These are phyloP conservation scores for Schizotus pectinicornis DNA, from an alignment of 2,888 invertebrate species.

Conservation along the genomic window DNA sequence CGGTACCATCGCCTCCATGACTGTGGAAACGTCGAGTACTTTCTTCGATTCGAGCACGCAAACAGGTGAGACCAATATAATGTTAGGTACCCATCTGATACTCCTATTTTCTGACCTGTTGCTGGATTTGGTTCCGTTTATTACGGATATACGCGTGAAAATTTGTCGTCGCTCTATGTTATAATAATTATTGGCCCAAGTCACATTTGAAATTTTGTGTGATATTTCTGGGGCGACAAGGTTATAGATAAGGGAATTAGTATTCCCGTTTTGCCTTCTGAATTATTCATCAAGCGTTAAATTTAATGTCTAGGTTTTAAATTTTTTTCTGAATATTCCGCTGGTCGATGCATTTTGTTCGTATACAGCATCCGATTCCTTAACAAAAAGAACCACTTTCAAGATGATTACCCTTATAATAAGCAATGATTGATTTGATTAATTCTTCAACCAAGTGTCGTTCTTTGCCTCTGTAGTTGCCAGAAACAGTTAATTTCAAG, in stretches of 20 bases:
- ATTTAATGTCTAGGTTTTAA: constrained; percentile 1
- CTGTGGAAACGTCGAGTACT: constrained; percentile 89
- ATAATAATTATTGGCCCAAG: not conserved
- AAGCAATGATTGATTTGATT: not conserved
- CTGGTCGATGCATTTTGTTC: constrained; percentile 1
- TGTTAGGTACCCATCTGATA: constrained; percentile 8
- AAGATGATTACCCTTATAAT: not conserved
- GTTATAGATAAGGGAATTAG: constrained; percentile 8
- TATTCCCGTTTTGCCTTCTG: not conserved
- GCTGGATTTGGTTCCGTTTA: not conserved
- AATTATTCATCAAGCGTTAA: constrained; percentile 4
- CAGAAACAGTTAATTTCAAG: too few relatives aligned
- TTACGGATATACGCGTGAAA: not conserved
- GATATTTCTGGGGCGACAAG: not conserved
- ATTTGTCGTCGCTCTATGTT: constrained; percentile 1
- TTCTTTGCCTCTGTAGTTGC: too few relatives aligned
- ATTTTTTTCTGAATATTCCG: not conserved
- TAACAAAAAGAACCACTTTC: not conserved
- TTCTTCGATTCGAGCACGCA: constrained; percentile 93
- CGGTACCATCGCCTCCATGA: constrained; percentile 91
- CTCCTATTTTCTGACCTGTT: constrained; percentile 15
- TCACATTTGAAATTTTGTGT: not conserved
- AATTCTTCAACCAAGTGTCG: too few relatives aligned
- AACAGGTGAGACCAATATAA: constrained; percentile 73
- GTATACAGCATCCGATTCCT: not conserved